Conservation (phyloP, 2,797 vertebrate genomes). For the Okamejei kenojei region DNA sequence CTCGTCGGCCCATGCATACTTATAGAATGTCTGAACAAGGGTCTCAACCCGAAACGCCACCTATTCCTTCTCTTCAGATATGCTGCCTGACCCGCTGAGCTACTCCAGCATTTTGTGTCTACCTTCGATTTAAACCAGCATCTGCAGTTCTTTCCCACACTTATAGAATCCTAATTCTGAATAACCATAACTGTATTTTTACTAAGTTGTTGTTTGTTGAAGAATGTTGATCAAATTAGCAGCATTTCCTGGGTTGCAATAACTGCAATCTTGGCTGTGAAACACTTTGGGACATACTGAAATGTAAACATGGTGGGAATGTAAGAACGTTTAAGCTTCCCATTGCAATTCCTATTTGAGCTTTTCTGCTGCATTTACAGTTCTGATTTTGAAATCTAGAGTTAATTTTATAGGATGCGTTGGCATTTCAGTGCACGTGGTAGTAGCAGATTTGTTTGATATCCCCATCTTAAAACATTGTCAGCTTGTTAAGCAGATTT, state of each 20-base stretch:
- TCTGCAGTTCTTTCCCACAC: too few species aligned
- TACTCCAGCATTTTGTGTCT: too few species aligned
- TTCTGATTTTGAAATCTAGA: background rate
- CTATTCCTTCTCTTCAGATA: too few species aligned
- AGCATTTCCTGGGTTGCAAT: background rate
- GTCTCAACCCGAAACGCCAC: too few species aligned
- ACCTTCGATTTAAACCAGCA: too few species aligned
- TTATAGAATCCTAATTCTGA: background rate
- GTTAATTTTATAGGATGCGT: background rate
- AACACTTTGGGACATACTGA: background rate
- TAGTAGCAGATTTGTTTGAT: background rate
- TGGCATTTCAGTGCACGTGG: background rate
- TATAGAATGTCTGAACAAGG: too few species aligned
- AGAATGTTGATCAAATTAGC: background rate
- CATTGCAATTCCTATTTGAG: background rate
- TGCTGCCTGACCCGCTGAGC: too few species aligned
- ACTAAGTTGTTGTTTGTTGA: background rate
- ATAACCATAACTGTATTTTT: background rate
- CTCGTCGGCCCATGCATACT: too few species aligned
- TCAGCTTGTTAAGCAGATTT: background rate
- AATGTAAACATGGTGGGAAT: background rate
- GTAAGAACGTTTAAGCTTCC: background rate
- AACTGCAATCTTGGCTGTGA: background rate
- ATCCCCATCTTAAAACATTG: background rate
- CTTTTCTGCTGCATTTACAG: background rate